Base-by-base conservation (phyloP, 2,888 invertebrate species). In the Latheticus oryzae region DNA sequence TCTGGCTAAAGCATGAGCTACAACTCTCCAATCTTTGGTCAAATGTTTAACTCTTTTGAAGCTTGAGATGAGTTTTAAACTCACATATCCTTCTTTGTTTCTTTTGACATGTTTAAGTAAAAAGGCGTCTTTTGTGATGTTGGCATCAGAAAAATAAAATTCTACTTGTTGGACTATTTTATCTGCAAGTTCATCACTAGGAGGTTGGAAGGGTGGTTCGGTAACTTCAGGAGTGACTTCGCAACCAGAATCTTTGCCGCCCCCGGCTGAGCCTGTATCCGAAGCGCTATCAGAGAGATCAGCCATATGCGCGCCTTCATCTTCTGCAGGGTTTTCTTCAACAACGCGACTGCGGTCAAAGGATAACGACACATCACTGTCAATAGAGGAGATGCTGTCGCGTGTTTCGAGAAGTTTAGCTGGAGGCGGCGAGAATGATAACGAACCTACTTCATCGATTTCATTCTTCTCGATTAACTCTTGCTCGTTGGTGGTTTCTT, bases 11-110 rank as follows among this genome's bases (percentile, higher is more conserved):
- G 95, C 92, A 72, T 90, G 88, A 1, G 95, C 95, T 5, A 97
- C 95, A 12, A 92, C 91, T 62, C 94, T 85, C 92, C 95, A 97
- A 76, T 97, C 96, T 75, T 94, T 92, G 7, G 95, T 94, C 54
- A 97, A 80, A 72, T 95, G 93, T 72, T 97, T 96, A 30, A 97
- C 95, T 60, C 95, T 87, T 75, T 96, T 95, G 78, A 97, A 96
- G 73, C 95, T 95, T 7, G 96, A 94, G 65, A 97, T 93, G 53
- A 97, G 82, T 78, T 97, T 97, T 45, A 97, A 82, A 47, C 94
- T 95, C 8, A 97, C 96, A 79, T 90, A 97, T 11, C 97, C 97
- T 79, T 95, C 95, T 79, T 95, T 96, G 78, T 97, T 96, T 47
- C 96, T 85, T 52, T 93, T 87, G 12, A 97, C 95, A 76, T 97